Evolutionary conservation across 2,888 invertebrate species (phyloP), one percentile per base, ranked within the genome.

Genomic region (Stenichneumon culpator): DNA sequence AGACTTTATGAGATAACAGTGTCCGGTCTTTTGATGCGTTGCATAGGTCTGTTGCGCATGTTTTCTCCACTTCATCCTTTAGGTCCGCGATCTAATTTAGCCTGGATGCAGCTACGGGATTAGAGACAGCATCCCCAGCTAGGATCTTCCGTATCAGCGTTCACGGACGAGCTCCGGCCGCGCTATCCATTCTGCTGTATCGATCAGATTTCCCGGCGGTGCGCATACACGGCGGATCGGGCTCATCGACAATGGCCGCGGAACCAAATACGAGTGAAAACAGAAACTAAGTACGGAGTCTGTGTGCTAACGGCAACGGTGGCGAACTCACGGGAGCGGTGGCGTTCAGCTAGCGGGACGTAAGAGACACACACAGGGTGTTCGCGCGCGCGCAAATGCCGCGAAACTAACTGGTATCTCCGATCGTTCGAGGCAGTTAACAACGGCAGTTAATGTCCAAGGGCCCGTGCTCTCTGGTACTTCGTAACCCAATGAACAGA

Each of bases 361-460:
- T 81, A 74, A 80, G 72, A 75, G 68, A 78, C 73, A 81, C 47
- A 86, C 52, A 68, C 60, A 16, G 65, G 54, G 72, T 87, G 89
- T 88, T 90, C 54, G 54, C 54, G 54, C 57, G 57, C 57, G 88
- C 86, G 89, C 86, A 89, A 92, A 92, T 91, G 90, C 91, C 90
- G 90, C 88, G 90, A 92, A 92, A 92, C 91, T 89, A 90, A 54
- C 70, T 81, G 88, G 90, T 93, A 93, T 93, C 92, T 92, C 88
- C 90, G 92, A 92, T 93, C 92, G 89, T 92, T 92, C 91, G 90
- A 92, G 91, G 89, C 92, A 89, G 90, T 85, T 92, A 92, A 93
- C 93, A 93, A 93, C 93, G 91, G 91, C 93, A 92, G 92, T 93
- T 93, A 93, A 93, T 92, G 93, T 93, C 92, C 92, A 92, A 90